Conservation (phyloP, 2,797 vertebrate genomes). For the Squalus acanthias region DNA sequence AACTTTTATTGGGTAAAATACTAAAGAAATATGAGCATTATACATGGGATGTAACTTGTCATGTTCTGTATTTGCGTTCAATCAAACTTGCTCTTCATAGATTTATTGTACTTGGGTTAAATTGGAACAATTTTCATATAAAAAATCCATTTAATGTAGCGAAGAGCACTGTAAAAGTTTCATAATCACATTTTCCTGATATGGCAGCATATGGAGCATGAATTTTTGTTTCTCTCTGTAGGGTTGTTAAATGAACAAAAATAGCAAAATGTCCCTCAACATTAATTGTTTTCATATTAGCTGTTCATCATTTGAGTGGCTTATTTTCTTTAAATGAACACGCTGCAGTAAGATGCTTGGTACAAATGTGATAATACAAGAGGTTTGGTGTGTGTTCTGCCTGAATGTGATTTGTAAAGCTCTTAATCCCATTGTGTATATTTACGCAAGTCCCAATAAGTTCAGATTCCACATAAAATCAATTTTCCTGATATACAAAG, state of each 20-base stretch:
- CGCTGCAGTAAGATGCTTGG: not conserved
- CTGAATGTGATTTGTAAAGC: not conserved
- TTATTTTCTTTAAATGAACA: not conserved
- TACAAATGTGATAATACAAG: not conserved
- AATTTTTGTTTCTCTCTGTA: conserved; percentile 42
- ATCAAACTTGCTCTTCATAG: conserved; percentile 31
- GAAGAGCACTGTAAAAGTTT: conserved; percentile 37
- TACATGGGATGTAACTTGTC: conserved; percentile 32
- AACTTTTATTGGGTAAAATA: not conserved
- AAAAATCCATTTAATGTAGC: conserved; percentile 39
- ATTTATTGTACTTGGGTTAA: not conserved
- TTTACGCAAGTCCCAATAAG: not conserved
- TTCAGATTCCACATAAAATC: not conserved
- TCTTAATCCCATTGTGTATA: not conserved
- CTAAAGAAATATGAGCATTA: not conserved
- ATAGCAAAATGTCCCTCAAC: conserved; percentile 46
- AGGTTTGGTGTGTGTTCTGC: not conserved
- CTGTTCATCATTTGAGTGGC: conserved; percentile 41
- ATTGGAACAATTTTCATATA: conserved; percentile 33
- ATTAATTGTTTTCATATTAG: conserved; percentile 55
- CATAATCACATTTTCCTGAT: conserved; percentile 40
- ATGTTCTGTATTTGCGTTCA: not conserved
- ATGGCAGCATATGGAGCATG: conserved; percentile 42
- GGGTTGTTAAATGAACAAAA: conserved; percentile 50
- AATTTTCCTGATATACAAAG: not conserved